Base-by-base conservation (phyloP, 2,797 vertebrate species). In the Gadopsis bispinosus region DNA sequence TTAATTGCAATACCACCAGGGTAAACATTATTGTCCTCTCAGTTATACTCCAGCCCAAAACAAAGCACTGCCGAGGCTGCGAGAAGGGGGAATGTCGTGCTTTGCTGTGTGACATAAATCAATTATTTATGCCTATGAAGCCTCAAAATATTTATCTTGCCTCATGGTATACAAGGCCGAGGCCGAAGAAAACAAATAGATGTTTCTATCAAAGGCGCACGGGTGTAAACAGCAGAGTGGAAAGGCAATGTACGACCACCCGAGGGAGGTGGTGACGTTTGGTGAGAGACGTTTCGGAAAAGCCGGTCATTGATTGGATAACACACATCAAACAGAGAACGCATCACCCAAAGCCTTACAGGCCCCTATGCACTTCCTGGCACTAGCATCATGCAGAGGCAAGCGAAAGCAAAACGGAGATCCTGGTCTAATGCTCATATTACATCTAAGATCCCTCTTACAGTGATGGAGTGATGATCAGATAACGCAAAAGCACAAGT, bases 11-110 rank as follows among this genome's bases (percentile, higher is more conserved):
- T 90, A 88, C 86, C 90, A 59, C 88, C 87, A 85, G 87, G 85
- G 81, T 95, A 95, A 96, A 96, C 92, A 95, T 94, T 94, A 94
- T 94, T 92, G 92, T 91, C 91, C 83, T 92, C 85, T 83, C 83
- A 79, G 87, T 86, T 85, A 75, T 78, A 82, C 75, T 72, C 81
- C 55, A 75, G 84, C 77, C 83, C 79, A 86, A 86, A 91, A 90
- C 89, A 93, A 92, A 92, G 89, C 85, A 6, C 61, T 26, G 69
- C 72, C n/a, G 56, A 77, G 69, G 88, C 83, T 70, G 87, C 90
- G 92, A 89, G 93, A 94, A 93, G 87, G 68, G 83, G 83, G 79
- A 81, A 89, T 88, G 80, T 83, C 85, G 80, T 90, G 89, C 90
- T 93, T 87, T 85, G 75, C 85, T 91, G 89, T 93, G 93, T 89